These are phyloP conservation scores for Ellobius talpinus DNA, from an alignment of 2,113 vertebrate species.

Conservation along the genomic window DNA sequence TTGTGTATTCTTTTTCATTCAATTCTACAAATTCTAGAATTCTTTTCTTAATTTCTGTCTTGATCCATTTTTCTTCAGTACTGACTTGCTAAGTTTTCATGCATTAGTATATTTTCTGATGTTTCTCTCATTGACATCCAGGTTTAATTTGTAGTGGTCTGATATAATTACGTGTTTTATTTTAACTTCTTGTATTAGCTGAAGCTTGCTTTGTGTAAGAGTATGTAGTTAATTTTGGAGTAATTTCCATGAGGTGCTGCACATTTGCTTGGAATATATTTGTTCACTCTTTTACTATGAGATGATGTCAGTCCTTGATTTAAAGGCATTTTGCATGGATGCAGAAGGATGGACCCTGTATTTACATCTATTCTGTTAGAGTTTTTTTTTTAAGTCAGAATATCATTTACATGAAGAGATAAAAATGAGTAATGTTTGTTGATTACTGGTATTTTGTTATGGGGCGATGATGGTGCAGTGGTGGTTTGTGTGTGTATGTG, in stretches of 20 bases:
- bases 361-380: not conserved
- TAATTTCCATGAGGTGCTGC: not conserved
- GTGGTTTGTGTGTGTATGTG: not conserved
- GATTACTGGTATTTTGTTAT: not conserved
- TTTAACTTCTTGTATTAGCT: not conserved
- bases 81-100: not conserved
- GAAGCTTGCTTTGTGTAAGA: not conserved
- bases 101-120: not conserved
- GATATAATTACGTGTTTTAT: not conserved
- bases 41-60: not conserved
- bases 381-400: not conserved
- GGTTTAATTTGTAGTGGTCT: not conserved
- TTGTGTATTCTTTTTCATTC: not conserved
- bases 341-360: not conserved
- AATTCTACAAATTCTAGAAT: not conserved
- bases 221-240: not conserved
- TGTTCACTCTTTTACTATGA: not conserved
- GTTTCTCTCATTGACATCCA: not conserved
- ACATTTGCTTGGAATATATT: not conserved
- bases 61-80: not conserved
- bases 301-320: not conserved
- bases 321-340: not conserved
- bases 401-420: not conserved
- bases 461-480: not conserved
- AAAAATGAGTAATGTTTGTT: not conserved